phyloP scores from a whole-genome alignment of 2,888 invertebrate species.

The Slavum lentiscoides region DNA sequence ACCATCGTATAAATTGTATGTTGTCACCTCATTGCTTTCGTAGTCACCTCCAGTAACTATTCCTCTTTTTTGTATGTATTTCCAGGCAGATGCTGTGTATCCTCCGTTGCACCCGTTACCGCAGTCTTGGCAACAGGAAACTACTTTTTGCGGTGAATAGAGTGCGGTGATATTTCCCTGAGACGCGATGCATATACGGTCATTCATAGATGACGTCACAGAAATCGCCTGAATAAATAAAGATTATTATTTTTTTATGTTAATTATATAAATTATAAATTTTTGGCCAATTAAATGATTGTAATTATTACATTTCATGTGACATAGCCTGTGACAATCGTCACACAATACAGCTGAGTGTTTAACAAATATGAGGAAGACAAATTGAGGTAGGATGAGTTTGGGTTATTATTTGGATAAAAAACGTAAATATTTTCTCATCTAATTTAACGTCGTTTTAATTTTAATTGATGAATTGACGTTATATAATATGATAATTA shows the following conservation, averaged over 20 bases:
- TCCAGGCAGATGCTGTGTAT: constrained; percentile 46
- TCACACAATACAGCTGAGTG: too few relatives aligned
- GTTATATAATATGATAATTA: too few relatives aligned
- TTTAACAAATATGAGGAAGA: too few relatives aligned
- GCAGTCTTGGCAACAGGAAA: constrained; percentile 48
- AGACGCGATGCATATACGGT: constrained; percentile 51
- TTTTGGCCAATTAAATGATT: background rate
- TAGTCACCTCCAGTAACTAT: constrained; percentile 54
- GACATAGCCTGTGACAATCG: too few relatives aligned
- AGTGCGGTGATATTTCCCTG: constrained; percentile 26
- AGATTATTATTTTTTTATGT: background rate
- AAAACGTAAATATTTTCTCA: too few relatives aligned
- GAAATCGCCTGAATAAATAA: constrained; percentile 35
- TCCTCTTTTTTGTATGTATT: constrained; percentile 36
- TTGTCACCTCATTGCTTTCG: constrained; percentile 46
- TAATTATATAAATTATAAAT: background rate
- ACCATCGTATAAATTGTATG: background rate
- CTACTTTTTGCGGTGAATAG: constrained; percentile 50
- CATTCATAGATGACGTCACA: constrained; percentile 35
- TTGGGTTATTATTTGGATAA: too few relatives aligned
- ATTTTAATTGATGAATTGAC: too few relatives aligned
- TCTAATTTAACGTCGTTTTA: too few relatives aligned
- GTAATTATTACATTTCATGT: background rate
- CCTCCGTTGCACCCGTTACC: constrained; percentile 50
- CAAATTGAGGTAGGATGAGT: too few relatives aligned